Evolutionary conservation across 2,888 invertebrate genomes (phyloP).

Genomic region (Melanophora roralis): DNA sequence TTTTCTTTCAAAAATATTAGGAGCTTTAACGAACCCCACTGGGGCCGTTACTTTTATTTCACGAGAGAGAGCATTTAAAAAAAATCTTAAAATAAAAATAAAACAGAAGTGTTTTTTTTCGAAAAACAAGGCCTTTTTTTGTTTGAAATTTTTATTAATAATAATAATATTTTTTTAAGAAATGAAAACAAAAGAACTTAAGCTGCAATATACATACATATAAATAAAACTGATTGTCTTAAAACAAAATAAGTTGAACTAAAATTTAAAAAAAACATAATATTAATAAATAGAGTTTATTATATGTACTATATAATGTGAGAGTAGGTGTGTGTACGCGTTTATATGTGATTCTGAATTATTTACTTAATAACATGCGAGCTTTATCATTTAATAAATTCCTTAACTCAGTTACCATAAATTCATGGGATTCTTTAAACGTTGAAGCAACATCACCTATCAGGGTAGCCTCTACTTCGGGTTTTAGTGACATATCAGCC

Average conservation of each 20-base stretch:
- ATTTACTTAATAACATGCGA: slow-evolving; percentile 75
- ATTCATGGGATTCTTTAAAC: slow-evolving; percentile 75
- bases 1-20: too few species aligned
- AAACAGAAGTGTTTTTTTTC: not conserved
- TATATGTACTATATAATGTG: slow-evolving; percentile 18
- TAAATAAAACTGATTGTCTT: too few species aligned
- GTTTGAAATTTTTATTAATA: too few species aligned
- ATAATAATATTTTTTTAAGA: too few species aligned
- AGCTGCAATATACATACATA: too few species aligned
- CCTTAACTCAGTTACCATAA: slow-evolving; percentile 73
- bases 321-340: not conserved
- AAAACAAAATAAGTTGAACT: slow-evolving; percentile 9
- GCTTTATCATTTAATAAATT: slow-evolving; percentile 76
- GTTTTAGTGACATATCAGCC: slow-evolving; percentile 76
- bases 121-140: slow-evolving; percentile 31
- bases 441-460: slow-evolving; percentile 73
- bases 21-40: too few species aligned
- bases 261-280: slow-evolving; percentile 23
- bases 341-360: too few species aligned
- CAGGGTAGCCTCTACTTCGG: slow-evolving; percentile 74
- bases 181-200: too few species aligned
- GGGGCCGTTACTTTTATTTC: too few species aligned
- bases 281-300: not conserved
- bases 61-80: too few species aligned
- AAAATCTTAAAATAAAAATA: too few species aligned